Conservation (phyloP, 2,888 invertebrate genomes). For the Abrostola triplasia region DNA sequence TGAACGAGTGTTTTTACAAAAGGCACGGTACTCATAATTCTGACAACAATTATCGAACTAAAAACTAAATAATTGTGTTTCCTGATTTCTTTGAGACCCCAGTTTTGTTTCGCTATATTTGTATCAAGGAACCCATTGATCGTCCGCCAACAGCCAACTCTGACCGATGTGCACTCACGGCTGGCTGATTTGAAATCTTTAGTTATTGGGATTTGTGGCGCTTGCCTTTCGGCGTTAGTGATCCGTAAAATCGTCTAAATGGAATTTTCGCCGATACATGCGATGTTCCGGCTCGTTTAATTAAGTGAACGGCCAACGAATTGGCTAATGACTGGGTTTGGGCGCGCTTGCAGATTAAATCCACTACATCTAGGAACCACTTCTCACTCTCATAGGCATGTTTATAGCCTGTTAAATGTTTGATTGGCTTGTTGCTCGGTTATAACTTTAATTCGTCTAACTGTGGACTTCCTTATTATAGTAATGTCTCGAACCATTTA, state of each 20-base stretch:
- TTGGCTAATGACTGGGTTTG: slow-evolving; percentile 34
- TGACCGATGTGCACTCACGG: slow-evolving; percentile 44
- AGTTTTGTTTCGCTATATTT: too few species aligned
- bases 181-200: slow-evolving; percentile 47
- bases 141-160: slow-evolving; percentile 1
- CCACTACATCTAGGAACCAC: background rate
- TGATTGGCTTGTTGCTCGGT: too few species aligned
- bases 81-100: too few species aligned
- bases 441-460: too few species aligned
- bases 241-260: slow-evolving; percentile 62
- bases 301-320: slow-evolving; percentile 35
- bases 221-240: slow-evolving; percentile 54
- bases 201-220: slow-evolving; percentile 51
- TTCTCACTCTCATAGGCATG: background rate
- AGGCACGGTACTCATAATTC: too few species aligned
- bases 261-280: slow-evolving; percentile 58
- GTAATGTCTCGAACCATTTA: too few species aligned
- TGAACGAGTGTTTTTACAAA: too few species aligned
- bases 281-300: slow-evolving; percentile 48
- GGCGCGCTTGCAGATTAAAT: background rate
- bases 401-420: too few species aligned
- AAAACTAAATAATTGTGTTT: too few species aligned
- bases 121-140: too few species aligned
- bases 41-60: too few species aligned
- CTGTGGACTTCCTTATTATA: too few species aligned